phyloP scores from a whole-genome alignment of 2,888 invertebrate genomes.

The Stenotaenia linearis region DNA sequence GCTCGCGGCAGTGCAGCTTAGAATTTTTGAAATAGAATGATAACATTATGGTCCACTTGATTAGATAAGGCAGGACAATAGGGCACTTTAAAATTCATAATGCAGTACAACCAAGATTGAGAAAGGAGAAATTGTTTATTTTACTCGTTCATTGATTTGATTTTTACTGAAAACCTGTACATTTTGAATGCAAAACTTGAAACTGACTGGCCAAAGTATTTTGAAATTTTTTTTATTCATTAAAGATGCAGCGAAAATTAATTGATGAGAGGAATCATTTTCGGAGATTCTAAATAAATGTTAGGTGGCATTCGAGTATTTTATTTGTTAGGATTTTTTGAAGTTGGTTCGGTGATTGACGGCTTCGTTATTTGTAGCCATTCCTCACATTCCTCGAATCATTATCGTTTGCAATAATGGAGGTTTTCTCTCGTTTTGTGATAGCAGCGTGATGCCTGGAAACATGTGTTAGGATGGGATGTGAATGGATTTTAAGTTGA shows the following conservation, averaged over 20 bases:
- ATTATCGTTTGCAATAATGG: background rate
- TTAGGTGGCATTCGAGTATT: too few species aligned
- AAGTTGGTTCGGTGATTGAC: background rate
- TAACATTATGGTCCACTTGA: background rate
- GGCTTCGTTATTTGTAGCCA: background rate
- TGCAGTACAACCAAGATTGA: too few species aligned
- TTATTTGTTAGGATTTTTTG: too few species aligned
- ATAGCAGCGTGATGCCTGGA: background rate
- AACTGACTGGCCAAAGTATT: too few species aligned
- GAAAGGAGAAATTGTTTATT: background rate
- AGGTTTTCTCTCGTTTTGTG: background rate
- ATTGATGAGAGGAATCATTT: too few species aligned
- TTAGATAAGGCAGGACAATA: background rate
- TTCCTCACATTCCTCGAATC: background rate
- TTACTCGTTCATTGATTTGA: background rate
- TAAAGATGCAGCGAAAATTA: too few species aligned
- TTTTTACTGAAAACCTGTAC: background rate
- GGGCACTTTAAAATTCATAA: background rate
- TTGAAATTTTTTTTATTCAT: too few species aligned
- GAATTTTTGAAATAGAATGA: background rate
- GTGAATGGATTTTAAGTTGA: slow-evolving; percentile 2
- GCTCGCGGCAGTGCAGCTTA: background rate
- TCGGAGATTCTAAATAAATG: too few species aligned
- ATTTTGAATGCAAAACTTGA: too few species aligned
- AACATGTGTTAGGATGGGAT: background rate